Evolutionary conservation across 2,888 invertebrate genomes (phyloP).

Genomic region (Cerastoderma edule): DNA sequence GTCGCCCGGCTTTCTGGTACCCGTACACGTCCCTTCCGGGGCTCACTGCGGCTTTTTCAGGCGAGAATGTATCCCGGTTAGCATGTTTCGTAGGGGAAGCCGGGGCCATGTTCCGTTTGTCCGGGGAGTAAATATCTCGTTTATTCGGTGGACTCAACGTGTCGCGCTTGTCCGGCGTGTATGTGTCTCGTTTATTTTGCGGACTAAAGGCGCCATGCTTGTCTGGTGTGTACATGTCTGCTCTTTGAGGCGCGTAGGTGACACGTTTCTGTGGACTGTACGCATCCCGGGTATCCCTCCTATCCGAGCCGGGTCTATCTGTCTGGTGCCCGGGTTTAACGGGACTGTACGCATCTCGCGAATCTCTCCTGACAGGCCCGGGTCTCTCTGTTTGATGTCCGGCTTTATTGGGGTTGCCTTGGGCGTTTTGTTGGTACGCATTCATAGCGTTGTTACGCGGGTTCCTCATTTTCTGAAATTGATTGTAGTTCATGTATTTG

Average conservation of each 20-base stretch:
- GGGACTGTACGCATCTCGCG: neutral
- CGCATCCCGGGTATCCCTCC: neutral
- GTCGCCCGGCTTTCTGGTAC: conserved; percentile 10
- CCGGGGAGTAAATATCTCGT: conserved; percentile 4
- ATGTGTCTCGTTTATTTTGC: conserved; percentile 1
- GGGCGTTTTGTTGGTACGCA: no score
- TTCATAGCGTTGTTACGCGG: no score
- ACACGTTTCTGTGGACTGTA: conserved; percentile 15
- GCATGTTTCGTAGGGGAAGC: conserved; percentile 13
- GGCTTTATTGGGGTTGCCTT: no score
- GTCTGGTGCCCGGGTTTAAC: neutral
- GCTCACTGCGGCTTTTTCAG: neutral
- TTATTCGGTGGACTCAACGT: conserved; percentile 15
- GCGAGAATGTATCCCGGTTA: neutral
- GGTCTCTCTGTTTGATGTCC: no score
- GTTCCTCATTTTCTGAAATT: no score
- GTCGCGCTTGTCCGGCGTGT: conserved; percentile 12
- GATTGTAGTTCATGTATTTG: no score
- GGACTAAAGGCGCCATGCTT: neutral
- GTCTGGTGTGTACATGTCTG: neutral
- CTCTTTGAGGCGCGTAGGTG: conserved; percentile 6
- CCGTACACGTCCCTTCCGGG: neutral
- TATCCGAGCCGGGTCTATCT: conserved; percentile 9
- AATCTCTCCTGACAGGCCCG: no score
- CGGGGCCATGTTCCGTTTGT: neutral